Evolutionary conservation across 1,140 invertebrate genomes (phyloP).

Genomic region (Octopus bimaculoides): DNA sequence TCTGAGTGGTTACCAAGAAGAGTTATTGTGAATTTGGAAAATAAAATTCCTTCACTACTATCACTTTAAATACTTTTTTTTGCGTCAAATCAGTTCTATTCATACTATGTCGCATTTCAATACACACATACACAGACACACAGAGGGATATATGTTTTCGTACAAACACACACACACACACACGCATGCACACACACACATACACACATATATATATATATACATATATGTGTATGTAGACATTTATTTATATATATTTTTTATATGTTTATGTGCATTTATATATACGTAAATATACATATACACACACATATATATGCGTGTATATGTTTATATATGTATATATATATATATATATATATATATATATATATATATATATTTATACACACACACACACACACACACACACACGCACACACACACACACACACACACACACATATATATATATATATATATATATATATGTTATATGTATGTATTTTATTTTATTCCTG

Average conservation of each 20-base stretch:
- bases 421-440: neutral
- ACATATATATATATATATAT: neutral
- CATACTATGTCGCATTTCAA: too few relatives aligned
- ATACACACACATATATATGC: neutral
- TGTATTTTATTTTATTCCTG: neutral
- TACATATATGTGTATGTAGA: neutral
- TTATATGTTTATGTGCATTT: neutral
- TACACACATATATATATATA: neutral
- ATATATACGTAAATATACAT: neutral
- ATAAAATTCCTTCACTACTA: too few relatives aligned
- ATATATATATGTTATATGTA: neutral
- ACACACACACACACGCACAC: neutral
- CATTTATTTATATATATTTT: neutral
- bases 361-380: neutral
- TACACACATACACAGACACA: too few relatives aligned
- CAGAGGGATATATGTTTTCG: too few relatives aligned
- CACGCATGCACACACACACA: too few relatives aligned
- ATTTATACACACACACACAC: neutral
- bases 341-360: neutral
- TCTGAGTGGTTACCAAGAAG: too few relatives aligned
- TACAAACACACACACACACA: too few relatives aligned
- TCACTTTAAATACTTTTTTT: too few relatives aligned
- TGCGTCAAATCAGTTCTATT: too few relatives aligned
- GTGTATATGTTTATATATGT: neutral
- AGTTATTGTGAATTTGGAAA: too few relatives aligned